Base-by-base conservation (phyloP, 1,140 invertebrate species). In the Leptoteleia sp. region DNA sequence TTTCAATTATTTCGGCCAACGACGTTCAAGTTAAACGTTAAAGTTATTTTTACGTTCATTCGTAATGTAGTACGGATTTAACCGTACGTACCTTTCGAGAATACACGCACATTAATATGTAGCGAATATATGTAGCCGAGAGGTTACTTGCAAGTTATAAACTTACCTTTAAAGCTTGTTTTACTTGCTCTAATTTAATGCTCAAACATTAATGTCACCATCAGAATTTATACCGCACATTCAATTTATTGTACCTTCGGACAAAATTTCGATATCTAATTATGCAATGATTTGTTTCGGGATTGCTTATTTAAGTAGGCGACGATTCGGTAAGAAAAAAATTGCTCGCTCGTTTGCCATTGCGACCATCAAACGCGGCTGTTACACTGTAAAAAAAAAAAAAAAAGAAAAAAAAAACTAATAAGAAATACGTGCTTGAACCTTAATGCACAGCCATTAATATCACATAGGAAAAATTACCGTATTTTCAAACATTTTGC, bases 181-280 rank as follows among this genome's bases (percentile, higher is more conserved):
- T 72, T 68, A 72, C 67, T 71, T 64, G 76, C 76, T 70, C 68
- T 79, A 72, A 79, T 79, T 79, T 73, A 52, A 79, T 54, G 61
- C 64, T 61, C 48, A 70, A 70, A 65, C 65, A 77, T 77, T 76
- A 76, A 76, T 61, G 73, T 76, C 64, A 54, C 48, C 48, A 13
- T 31, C 12, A 33, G 11, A 59, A 76, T 67, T 61, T 59, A 75
- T 62, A 27, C 38, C 55, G 31, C 8, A 27, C 7, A 29, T 68
- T 55, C 72, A 68, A 76, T 76, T 76, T 68, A 76, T 68, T 76
- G 57, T 76, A 37, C 72, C 33, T 59, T 59, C 25, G 29, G 11
- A 8, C 12, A 8, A 11, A 68, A 48, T 76, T 68, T 64, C 64
- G 38, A 68, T 76, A 70, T 61, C 57, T 76, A 76, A 76, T 76